A percentile compares a stretch with the other conserved stretches of the same genome.
Conservation (phyloP, 2,888 invertebrate species). For the Sminthurides aquaticus region DNA sequence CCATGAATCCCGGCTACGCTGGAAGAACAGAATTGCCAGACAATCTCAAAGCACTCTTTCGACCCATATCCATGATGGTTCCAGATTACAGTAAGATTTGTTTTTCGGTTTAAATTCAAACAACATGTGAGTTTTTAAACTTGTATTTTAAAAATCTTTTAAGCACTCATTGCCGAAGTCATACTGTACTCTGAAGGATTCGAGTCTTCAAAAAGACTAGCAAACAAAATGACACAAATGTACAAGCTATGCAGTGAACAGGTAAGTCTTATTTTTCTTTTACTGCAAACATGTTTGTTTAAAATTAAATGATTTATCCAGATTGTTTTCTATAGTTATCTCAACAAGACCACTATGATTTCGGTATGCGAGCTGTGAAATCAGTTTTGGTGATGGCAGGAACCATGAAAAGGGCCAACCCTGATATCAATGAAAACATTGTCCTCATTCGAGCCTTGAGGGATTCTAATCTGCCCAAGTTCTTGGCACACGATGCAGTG, state of each 20-base stretch:
- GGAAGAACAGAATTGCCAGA: slow-evolving; percentile 82
- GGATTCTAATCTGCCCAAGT: slow-evolving; percentile 85
- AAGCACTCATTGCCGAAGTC: slow-evolving; percentile 78
- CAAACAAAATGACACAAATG: slow-evolving; percentile 87
- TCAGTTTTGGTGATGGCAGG: slow-evolving; percentile 88
- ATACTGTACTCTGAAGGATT: slow-evolving; percentile 90
- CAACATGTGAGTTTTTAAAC: background rate
- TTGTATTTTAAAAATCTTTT: too few species aligned
- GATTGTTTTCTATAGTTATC: slow-evolving; percentile 3
- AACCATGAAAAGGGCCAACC: slow-evolving; percentile 72
- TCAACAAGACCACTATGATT: slow-evolving; percentile 74
- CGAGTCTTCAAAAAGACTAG: slow-evolving; percentile 75
- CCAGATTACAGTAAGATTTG: slow-evolving; percentile 68
- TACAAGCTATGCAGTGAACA: slow-evolving; percentile 86
- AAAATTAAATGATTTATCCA: slow-evolving; percentile 56
- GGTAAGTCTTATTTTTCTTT: slow-evolving; percentile 47
- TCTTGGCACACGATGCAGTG: slow-evolving; percentile 72
- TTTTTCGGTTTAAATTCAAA: background rate
- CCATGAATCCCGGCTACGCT: slow-evolving; percentile 89
- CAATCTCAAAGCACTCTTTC: slow-evolving; percentile 76
- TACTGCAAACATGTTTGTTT: background rate
- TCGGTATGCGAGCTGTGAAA: slow-evolving; percentile 89
- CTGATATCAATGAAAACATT: slow-evolving; percentile 74
- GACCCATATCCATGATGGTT: slow-evolving; percentile 87
- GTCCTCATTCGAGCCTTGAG: slow-evolving; percentile 75